Base-by-base conservation (phyloP, 37 sponge, comb jelly and placozoan species). In the Cliona cf. orientalis region DNA sequence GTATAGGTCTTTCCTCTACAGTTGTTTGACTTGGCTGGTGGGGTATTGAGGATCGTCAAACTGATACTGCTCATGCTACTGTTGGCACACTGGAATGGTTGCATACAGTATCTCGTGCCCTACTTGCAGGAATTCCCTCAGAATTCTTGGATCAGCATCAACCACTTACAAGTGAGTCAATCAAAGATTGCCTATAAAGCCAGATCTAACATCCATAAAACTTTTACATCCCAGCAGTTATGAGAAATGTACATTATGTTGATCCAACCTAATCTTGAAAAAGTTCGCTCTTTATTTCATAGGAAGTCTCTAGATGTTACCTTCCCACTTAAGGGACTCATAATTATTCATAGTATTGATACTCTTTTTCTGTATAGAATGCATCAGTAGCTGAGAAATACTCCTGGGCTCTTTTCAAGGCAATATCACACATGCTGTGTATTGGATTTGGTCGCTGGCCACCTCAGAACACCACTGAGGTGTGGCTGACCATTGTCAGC, bases 401-500 rank as follows among this genome's bases (percentile, higher is more conserved):
- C 83, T 82, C 83, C 40, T 91, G 87, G 81, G 71, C 82, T 19
- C 42, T 90, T 37, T 85, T 85, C 87, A 91, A 91, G 73, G 87
- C 91, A 29, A 59, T 81, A 28, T 91, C 91, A 14, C 88, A 87
- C 70, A 81, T 87, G 88, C 49, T 87, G 60, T 91, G 91, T 66
- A 91, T 91, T 76, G 91, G 91, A 22, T 91, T 70, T 75, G 91
- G 91, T 6, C 82, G 87, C 32, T 82, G 55, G 46, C 91, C 91
- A 12, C 91, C 91, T 35, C 81, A 82, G 75, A 86, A 80, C 44
- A 71, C 28, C 26, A 68, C 67, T 37, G 91, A 91, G 38, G 57
- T 67, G 36, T 91, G 91, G 91, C 60, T 86, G 38, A 91, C 91
- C 29, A 81, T 91, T 38, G 62, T 86, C 78, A 91, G 91, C 72